phyloP scores from a whole-genome alignment of 2,888 invertebrate genomes.

The Nemapogon koenigi region DNA sequence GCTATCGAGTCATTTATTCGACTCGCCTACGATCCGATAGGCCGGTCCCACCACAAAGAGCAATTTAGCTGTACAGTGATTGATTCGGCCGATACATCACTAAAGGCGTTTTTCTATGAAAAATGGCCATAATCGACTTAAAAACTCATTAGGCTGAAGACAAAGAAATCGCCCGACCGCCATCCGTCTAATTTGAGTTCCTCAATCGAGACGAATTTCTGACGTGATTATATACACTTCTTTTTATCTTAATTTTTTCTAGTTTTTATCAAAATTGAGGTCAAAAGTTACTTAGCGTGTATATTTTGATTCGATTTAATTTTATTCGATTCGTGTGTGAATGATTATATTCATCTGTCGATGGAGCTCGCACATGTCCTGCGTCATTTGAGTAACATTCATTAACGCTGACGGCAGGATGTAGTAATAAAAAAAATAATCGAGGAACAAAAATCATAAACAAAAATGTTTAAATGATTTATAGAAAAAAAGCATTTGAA shows the following conservation, averaged over 20 bases:
- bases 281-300: too few relatives aligned
- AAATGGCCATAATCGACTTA: conserved; percentile 66
- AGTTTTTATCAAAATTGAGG: too few relatives aligned
- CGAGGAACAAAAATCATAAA: too few relatives aligned
- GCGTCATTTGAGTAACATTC: too few relatives aligned
- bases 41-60: conserved; percentile 30
- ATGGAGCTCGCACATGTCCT: too few relatives aligned
- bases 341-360: too few relatives aligned
- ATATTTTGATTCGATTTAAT: too few relatives aligned
- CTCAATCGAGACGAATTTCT: conserved; percentile 56
- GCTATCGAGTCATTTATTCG: conserved; percentile 12
- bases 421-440: too few relatives aligned
- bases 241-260: conserved; percentile 20
- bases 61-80: conserved; percentile 57
- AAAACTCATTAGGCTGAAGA: conserved; percentile 64
- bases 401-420: too few relatives aligned
- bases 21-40: conserved; percentile 13
- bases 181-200: conserved; percentile 59
- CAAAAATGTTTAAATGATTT: too few relatives aligned
- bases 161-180: conserved; percentile 58
- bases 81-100: conserved; percentile 63
- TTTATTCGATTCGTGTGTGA: too few relatives aligned
- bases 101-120: conserved; percentile 65
- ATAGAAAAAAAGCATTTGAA: too few relatives aligned
- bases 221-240: conserved; percentile 54